Evolutionary conservation across 1,140 invertebrate genomes (phyloP).

Genomic region (Ptiloglossa arizonensis): DNA sequence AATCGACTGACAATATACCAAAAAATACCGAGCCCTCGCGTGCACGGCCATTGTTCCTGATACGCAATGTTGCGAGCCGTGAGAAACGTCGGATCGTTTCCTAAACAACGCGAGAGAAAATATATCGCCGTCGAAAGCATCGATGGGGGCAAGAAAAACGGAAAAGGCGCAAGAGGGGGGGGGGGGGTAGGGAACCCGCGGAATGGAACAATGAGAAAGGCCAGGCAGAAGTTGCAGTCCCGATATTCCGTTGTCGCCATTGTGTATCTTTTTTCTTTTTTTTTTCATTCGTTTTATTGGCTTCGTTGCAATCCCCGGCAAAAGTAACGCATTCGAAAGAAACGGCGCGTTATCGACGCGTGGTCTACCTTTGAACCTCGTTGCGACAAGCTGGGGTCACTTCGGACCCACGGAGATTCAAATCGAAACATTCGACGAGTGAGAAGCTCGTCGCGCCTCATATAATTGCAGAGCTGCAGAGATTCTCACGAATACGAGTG

Average conservation of each 20-base stretch:
- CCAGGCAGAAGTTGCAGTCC: background rate
- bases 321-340: background rate
- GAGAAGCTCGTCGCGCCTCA: too few relatives aligned
- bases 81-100: constrained; percentile 37
- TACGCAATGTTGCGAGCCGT: constrained; percentile 32
- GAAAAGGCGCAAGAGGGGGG: background rate
- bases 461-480: too few relatives aligned
- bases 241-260: constrained; percentile 39
- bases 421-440: too few relatives aligned
- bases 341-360: background rate
- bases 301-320: background rate
- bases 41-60: constrained; percentile 6
- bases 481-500: too few relatives aligned
- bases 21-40: background rate
- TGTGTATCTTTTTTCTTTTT: too few relatives aligned
- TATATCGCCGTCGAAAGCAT: constrained; percentile 41
- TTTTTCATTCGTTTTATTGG: constrained; percentile 3
- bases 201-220: constrained; percentile 42
- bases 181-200: background rate
- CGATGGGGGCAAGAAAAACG: constrained; percentile 18
- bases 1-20: constrained; percentile 8
- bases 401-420: too few relatives aligned
- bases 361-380: background rate
- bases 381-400: too few relatives aligned
- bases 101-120: constrained; percentile 39